Evolutionary conservation across 1,140 invertebrate species (phyloP).

Genomic region (Eriosoma lanigerum): DNA sequence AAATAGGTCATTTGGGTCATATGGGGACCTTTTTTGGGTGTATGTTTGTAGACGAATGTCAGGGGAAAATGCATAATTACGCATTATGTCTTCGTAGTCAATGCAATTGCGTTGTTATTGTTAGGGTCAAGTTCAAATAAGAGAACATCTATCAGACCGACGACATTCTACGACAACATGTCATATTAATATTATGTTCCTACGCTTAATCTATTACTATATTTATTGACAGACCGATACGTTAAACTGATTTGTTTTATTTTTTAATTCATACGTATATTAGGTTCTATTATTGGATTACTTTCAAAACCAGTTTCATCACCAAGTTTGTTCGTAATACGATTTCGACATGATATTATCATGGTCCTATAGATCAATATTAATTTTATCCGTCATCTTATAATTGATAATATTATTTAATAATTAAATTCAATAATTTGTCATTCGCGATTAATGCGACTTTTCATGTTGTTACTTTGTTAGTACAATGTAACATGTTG

Average conservation of each 20-base stretch:
- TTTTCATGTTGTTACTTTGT: too few relatives aligned
- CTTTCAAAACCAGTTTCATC: neutral
- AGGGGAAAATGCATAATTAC: neutral
- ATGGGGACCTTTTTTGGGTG: too few relatives aligned
- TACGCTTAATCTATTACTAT: neutral
- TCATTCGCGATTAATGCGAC: too few relatives aligned
- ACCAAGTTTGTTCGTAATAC: neutral
- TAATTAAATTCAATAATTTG: too few relatives aligned
- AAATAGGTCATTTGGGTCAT: neutral
- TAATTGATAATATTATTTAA: too few relatives aligned
- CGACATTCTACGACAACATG: neutral
- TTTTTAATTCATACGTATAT: constrained; percentile 3
- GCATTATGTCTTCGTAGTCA: neutral
- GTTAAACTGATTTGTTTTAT: neutral
- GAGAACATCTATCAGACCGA: neutral
- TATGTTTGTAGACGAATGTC: neutral
- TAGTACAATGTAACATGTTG: too few relatives aligned
- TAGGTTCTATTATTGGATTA: neutral
- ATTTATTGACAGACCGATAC: neutral
- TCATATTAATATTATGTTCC: constrained; percentile 5
- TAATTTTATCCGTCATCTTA: too few relatives aligned
- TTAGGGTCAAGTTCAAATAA: constrained; percentile 29
- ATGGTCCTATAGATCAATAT: neutral
- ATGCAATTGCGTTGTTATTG: neutral
- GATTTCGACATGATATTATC: neutral